Conservation (phyloP, 2,888 invertebrate species). For the Conops quadrifasciatus region DNA sequence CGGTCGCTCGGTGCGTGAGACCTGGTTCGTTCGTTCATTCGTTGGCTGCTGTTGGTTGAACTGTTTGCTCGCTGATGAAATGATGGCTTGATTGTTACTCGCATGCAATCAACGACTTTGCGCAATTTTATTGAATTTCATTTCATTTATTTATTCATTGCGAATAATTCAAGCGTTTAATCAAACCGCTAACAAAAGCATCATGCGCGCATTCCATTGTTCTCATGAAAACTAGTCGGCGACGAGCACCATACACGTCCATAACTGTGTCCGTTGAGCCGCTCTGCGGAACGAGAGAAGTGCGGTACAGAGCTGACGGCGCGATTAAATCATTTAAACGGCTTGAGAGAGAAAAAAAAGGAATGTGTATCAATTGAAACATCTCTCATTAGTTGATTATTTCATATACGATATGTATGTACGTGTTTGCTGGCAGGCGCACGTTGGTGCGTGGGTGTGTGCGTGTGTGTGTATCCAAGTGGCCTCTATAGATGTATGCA, state of each 20-base stretch:
- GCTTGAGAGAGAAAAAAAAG: too few relatives aligned
- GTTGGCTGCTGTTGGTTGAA: constrained; percentile 16
- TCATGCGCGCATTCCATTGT: constrained; percentile 1
- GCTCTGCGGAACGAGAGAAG: too few relatives aligned
- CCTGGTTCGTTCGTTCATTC: too few relatives aligned
- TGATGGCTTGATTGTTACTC: constrained; percentile 25
- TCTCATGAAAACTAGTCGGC: background rate
- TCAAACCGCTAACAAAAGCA: constrained; percentile 25
- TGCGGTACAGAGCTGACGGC: too few relatives aligned
- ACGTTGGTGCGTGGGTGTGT: background rate
- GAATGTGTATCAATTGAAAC: background rate
- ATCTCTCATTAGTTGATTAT: constrained; percentile 14
- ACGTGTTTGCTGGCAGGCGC: background rate
- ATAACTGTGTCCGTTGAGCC: background rate
- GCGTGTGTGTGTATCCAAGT: background rate
- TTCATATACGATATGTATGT: background rate
- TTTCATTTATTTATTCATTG: constrained; percentile 24
- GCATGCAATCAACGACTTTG: constrained; percentile 27
- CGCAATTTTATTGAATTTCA: constrained; percentile 18
- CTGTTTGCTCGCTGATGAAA: constrained; percentile 16
- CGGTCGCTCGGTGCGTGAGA: too few relatives aligned
- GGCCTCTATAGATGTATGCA: background rate
- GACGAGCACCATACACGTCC: background rate
- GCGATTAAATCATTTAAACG: too few relatives aligned
- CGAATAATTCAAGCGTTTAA: constrained; percentile 31